Evolutionary conservation across 2,797 vertebrate genomes (phyloP).

Genomic region (Tadarida brasiliensis): DNA sequence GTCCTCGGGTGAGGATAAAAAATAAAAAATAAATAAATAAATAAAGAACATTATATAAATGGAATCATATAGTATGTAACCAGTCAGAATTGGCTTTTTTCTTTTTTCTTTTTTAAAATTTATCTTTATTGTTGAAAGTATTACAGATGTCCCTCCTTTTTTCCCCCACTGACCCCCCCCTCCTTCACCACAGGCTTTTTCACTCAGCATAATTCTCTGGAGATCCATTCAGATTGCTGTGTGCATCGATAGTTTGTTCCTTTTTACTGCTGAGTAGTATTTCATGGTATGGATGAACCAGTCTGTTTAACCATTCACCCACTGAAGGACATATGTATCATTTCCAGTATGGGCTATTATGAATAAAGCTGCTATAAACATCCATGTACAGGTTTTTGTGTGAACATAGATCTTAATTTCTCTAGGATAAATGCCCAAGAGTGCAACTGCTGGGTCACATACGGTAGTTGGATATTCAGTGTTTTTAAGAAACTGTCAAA

Average conservation of each 20-base stretch:
- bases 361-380: conserved; percentile 46
- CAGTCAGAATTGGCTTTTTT: not conserved
- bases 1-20: too few species aligned
- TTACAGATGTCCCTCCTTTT: too few species aligned
- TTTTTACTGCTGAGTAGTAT: conserved; percentile 28
- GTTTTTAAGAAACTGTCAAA: conserved; percentile 34
- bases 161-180: too few species aligned
- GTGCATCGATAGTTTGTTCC: not conserved
- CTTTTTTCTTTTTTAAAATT: too few species aligned
- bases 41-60: conserved; percentile 31
- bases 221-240: not conserved
- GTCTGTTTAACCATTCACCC: not conserved
- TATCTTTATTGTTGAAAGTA: too few species aligned
- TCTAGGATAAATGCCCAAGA: conserved; percentile 33
- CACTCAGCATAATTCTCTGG: conserved; percentile 29
- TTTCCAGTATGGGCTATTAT: conserved; percentile 24
- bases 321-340: not conserved
- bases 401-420: conserved; percentile 46
- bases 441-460: not conserved
- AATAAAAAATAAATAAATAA: too few species aligned
- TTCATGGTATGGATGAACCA: not conserved
- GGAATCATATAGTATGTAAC: not conserved
- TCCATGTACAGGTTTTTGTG: not conserved
- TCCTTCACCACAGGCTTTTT: not conserved
- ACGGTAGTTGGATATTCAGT: not conserved